Base-by-base conservation (phyloP, 2,888 invertebrate species). In the Drosophila putrida region DNA sequence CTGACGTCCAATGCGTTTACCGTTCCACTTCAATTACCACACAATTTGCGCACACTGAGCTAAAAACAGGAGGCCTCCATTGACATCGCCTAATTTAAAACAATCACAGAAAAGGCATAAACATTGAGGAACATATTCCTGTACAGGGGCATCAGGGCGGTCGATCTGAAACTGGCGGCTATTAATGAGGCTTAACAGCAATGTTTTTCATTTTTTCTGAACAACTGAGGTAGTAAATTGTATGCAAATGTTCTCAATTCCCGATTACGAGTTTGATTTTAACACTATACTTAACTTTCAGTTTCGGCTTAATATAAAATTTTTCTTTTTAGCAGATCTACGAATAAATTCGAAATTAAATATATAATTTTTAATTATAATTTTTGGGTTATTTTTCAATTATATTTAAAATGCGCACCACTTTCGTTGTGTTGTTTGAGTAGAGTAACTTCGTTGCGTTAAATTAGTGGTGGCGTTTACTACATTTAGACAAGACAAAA, bases 71-170 rank as follows among this genome's bases (percentile, higher is more conserved):
- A 59, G 49, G 50, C 46, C 68, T 73, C 68, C 71, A 71, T 69
- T 71, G 64, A 62, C 64, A 71, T 66, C 76, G 80, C 79, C 79
- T 71, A 80, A 88, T 82, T 80, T 79, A 82, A 74, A 71, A 76
- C 79, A 82, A 85, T 79, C 79, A 82, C 67, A 82, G 70, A 27
- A 85, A 74, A 74, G 77, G 55, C 68, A 68, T 44, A 66, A 68
- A 33, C 64, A 71, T 50, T 50, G 31, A 25, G 38, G 50, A 20
- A 35, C 9, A 25, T 6, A 25, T 47, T 65, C 39, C 47, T 41
- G 47, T 35, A 43, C 28, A 44, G 51, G 36, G 60, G 39, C 60
- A 55, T 44, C 54, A 46, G 61, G 76, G 68, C 68, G 78, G 78
- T 70, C 76, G 44, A 57, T 55, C 59, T 36, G 27, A 47, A 60